A percentile compares a stretch with the other conserved stretches of the same genome.
Conservation (phyloP, 2,888 invertebrate genomes). For the Meiosimyza platycephala region DNA sequence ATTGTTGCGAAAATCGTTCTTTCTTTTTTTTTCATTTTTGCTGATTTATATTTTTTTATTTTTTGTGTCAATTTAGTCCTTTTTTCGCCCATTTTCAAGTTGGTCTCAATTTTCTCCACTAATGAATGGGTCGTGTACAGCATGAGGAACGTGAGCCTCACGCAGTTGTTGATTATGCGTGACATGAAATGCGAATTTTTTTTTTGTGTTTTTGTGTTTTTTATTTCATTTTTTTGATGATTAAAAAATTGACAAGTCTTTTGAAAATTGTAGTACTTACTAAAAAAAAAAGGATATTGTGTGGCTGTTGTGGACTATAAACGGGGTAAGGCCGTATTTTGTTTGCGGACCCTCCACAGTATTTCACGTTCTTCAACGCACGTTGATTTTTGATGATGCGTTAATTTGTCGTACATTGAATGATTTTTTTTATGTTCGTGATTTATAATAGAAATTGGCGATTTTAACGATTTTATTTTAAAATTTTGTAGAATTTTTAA, state of each 20-base stretch:
- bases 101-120: conserved; percentile 18
- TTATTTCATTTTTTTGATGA: conserved; percentile 25
- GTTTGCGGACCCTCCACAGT: conserved; percentile 29
- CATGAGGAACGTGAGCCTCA: conserved; percentile 28
- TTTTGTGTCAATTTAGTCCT: conserved; percentile 21
- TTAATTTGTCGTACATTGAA: conserved; percentile 47
- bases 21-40: conserved; percentile 43
- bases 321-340: conserved; percentile 37
- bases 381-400: conserved; percentile 48
- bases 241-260: conserved; percentile 28
- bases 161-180: conserved; percentile 44
- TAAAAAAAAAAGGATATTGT: conserved; percentile 44
- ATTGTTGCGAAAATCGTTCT: conserved; percentile 31
- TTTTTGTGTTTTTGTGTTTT: conserved; percentile 27
- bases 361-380: conserved; percentile 34
- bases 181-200: conserved; percentile 51
- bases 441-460: conserved; percentile 27
- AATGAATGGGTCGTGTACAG: conserved; percentile 22
- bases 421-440: conserved; percentile 25
- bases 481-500: too few relatives aligned
- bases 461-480: conserved; percentile 16
- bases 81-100: conserved; percentile 17
- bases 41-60: conserved; percentile 43
- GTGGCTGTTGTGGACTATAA: conserved; percentile 39
- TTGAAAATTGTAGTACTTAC: background rate